phyloP scores from a whole-genome alignment of 2,797 vertebrate genomes.

The Mionectes olivaceus region DNA sequence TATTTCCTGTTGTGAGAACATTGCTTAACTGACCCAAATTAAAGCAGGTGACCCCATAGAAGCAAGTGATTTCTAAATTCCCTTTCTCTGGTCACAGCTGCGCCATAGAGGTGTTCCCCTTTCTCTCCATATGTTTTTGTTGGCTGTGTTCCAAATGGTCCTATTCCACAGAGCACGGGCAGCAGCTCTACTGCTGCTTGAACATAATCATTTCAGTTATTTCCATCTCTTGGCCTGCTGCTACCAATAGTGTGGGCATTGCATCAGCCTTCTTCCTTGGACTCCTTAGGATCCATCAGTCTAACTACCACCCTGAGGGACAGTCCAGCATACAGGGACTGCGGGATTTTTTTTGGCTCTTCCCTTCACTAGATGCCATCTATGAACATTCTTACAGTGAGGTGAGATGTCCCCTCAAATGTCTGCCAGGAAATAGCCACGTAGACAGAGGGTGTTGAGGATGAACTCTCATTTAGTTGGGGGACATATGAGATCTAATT shows the following conservation, averaged over 20 bases:
- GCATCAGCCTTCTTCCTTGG: background rate
- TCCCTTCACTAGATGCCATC: background rate
- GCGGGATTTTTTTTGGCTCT: background rate
- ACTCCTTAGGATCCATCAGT: background rate
- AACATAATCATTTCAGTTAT: background rate
- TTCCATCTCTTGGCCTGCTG: background rate
- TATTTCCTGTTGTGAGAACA: background rate
- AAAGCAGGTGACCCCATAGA: background rate
- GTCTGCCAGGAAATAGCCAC: background rate
- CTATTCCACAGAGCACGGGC: background rate
- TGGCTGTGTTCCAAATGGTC: background rate
- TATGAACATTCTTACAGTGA: background rate
- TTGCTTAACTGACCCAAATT: background rate
- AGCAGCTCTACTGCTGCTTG: background rate
- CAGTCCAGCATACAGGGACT: background rate
- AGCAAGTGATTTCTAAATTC: background rate
- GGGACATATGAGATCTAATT: background rate
- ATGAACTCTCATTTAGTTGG: background rate
- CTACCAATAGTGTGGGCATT: background rate
- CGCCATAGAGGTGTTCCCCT: background rate
- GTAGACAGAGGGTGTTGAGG: background rate
- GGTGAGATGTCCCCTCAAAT: background rate
- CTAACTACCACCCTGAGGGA: background rate
- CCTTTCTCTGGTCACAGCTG: background rate
- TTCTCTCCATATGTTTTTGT: background rate